Evolutionary conservation across 2,113 vertebrate species (phyloP).

Genomic region (Tichodroma muraria): DNA sequence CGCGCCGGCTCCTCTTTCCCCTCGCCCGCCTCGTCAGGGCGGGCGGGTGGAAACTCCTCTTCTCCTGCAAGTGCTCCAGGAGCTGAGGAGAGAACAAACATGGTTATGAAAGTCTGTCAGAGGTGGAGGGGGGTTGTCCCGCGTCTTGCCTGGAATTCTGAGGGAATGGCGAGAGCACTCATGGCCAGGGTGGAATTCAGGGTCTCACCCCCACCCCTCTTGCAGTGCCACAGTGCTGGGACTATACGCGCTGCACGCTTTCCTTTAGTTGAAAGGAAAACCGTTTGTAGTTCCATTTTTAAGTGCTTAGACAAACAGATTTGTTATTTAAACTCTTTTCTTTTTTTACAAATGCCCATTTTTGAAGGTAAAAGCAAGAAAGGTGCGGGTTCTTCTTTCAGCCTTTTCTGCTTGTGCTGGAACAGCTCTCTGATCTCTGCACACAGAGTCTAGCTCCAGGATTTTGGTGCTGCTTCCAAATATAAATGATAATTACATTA

Average conservation of each 20-base stretch:
- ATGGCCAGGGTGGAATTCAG: background rate
- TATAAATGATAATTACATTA: background rate
- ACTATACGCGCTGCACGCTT: fast-evolving
- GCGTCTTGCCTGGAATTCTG: background rate
- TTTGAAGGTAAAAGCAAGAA: background rate
- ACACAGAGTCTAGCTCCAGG: background rate
- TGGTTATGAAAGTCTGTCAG: background rate
- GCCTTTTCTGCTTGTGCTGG: background rate
- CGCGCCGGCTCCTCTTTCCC: background rate
- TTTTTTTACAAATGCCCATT: background rate
- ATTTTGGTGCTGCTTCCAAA: background rate
- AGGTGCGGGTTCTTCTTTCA: background rate
- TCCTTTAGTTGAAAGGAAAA: background rate
- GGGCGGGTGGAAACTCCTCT: background rate
- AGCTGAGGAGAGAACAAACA: background rate
- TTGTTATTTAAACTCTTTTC: background rate
- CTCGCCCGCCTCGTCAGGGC: fast-evolving
- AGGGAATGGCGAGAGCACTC: background rate
- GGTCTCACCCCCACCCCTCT: background rate
- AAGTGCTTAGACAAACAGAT: background rate
- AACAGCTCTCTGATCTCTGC: background rate
- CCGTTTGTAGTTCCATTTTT: background rate
- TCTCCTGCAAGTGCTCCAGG: background rate
- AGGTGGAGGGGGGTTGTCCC: background rate
- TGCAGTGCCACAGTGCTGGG: background rate